Percentiles rank a stretch among this genome's conserved stretches.
These are phyloP conservation scores for Hypothenemus hampei DNA, from an alignment of 1,140 invertebrate species.

Conservation along the genomic window DNA sequence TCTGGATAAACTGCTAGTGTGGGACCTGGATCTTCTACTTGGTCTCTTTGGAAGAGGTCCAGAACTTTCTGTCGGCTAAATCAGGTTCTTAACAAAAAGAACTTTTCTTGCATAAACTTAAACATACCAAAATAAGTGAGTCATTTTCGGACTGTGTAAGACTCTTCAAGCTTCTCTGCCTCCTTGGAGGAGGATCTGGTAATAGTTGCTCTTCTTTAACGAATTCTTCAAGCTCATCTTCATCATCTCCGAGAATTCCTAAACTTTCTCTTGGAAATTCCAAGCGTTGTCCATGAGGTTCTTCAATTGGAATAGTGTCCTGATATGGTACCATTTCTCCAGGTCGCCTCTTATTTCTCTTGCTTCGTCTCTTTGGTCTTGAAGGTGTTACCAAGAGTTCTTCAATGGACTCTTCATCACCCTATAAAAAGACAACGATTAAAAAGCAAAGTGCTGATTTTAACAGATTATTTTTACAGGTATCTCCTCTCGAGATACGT, in stretches of 20 bases:
- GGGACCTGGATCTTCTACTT: constrained; percentile 9
- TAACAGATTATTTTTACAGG: constrained; percentile 1
- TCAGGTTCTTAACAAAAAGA: no score
- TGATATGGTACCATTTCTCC: constrained; percentile 35
- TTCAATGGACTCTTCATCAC: constrained; percentile 39
- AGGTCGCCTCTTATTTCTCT: constrained; percentile 32
- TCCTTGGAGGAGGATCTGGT: constrained; percentile 32
- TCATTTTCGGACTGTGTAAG: constrained; percentile 46
- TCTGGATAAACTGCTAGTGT: constrained; percentile 14
- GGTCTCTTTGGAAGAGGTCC: constrained; percentile 5
- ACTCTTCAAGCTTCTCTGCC: constrained; percentile 39
- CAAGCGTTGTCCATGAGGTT: constrained; percentile 18
- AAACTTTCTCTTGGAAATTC: constrained; percentile 26
- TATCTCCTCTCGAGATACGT: constrained; percentile 41
- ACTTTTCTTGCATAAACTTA: no score
- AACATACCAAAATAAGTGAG: no score
- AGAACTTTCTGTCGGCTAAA: constrained; percentile 36
- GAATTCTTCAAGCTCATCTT: constrained; percentile 7
- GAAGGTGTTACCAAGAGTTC: constrained; percentile 38
- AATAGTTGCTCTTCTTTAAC: constrained; percentile 36
- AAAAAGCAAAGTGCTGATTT: not conserved
- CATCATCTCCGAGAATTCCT: constrained; percentile 27
- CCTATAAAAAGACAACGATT: constrained; percentile 1
- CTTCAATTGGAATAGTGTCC: constrained; percentile 37
- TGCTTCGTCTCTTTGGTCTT: constrained; percentile 43